These are phyloP conservation scores for Lamprologus sp. DNA, from an alignment of 2,113 vertebrate genomes.

Conservation along the genomic window DNA sequence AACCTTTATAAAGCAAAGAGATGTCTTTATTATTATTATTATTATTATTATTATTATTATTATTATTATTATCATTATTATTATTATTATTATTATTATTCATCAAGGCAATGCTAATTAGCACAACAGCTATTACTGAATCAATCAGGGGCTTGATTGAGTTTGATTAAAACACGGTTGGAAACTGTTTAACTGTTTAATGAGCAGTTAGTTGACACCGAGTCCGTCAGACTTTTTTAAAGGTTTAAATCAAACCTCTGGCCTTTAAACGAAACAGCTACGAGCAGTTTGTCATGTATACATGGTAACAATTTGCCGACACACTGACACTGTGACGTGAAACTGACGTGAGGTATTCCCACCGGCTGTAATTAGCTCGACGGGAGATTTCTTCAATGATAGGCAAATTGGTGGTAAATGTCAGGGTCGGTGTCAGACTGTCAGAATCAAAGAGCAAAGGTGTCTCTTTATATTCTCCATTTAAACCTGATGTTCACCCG, in stretches of 20 bases:
- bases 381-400: not conserved
- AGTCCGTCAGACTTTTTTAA: not conserved
- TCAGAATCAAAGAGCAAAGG: not conserved
- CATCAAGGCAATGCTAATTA: not conserved
- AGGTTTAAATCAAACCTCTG: not conserved
- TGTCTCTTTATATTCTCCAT: not conserved
- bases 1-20: not conserved
- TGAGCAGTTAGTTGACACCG: not conserved
- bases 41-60: not conserved
- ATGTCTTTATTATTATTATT: not conserved
- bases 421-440: not conserved
- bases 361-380: not conserved
- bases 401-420: not conserved
- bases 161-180: not conserved
- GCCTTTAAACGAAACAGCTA: not conserved
- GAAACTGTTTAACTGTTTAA: not conserved
- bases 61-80: not conserved
- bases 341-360: not conserved
- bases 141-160: not conserved
- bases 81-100: not conserved
- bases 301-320: not conserved
- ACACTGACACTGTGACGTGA: not conserved
- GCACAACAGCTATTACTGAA: not conserved
- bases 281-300: not conserved
- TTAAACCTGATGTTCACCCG: not conserved